These are phyloP conservation scores for Myrmecobius fasciatus DNA, from an alignment of 2,113 vertebrate genomes.

Conservation along the genomic window DNA sequence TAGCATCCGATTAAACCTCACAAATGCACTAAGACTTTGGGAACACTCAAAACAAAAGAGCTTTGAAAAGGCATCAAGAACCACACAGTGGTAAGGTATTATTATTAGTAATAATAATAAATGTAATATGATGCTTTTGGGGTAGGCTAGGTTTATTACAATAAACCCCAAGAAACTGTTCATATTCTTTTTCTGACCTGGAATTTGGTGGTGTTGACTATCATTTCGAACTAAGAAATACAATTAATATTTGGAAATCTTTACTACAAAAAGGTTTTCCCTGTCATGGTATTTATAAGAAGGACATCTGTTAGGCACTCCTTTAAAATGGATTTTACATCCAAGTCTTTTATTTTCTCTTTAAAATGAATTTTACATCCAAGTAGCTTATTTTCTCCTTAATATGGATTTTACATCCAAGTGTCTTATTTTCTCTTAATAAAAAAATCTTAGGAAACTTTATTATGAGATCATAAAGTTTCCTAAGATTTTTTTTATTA, in stretches of 20 bases:
- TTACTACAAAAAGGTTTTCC: not conserved
- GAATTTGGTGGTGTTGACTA: not conserved
- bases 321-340: not conserved
- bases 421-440: not conserved
- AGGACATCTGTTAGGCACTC: not conserved
- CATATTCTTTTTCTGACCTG: not conserved
- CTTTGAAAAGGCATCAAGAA: not conserved
- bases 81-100: not conserved
- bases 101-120: not conserved
- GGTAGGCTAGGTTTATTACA: not conserved
- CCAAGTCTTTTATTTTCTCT: too few species aligned
- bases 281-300: not conserved
- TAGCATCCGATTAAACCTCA: not conserved
- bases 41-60: not conserved
- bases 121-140: not conserved
- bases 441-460: slow-evolving; percentile 17
- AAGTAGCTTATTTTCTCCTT: not conserved
- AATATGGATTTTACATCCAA: not conserved
- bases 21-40: not conserved
- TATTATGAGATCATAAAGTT: not conserved
- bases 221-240: not conserved
- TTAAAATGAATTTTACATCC: not conserved
- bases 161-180: not conserved
- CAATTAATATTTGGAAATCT: not conserved
- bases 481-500: too few species aligned